Evolutionary conservation across 2,888 invertebrate genomes (phyloP).

Genomic region (Pantelozetes paolii): DNA sequence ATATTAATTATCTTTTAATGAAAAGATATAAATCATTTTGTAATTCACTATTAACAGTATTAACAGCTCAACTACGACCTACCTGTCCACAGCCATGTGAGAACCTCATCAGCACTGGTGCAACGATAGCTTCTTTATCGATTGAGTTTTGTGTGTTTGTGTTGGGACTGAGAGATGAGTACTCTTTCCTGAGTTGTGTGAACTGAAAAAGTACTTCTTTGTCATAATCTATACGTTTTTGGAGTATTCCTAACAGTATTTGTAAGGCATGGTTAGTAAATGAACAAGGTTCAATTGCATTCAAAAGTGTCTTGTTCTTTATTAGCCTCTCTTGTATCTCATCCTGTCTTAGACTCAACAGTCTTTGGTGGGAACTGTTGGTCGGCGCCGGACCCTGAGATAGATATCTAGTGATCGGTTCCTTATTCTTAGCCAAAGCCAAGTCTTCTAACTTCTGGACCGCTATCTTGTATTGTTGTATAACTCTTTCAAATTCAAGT

Average conservation of each 20-base stretch:
- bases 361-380: constrained; percentile 80
- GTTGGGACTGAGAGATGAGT: constrained; percentile 46
- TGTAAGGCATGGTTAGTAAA: constrained; percentile 75
- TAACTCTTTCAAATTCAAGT: constrained; percentile 71
- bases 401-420: constrained; percentile 50
- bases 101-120: constrained; percentile 57
- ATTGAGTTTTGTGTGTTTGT: constrained; percentile 50
- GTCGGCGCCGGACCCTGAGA: constrained; percentile 65
- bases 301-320: constrained; percentile 82
- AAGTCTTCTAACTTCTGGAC: constrained; percentile 71
- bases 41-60: background rate
- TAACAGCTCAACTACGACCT: background rate
- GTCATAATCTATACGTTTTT: constrained; percentile 79
- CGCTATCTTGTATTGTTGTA: constrained; percentile 79
- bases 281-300: constrained; percentile 61
- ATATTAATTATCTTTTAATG: background rate
- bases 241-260: constrained; percentile 66
- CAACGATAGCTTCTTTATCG: constrained; percentile 63
- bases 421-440: constrained; percentile 48
- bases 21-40: background rate
- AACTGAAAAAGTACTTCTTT: constrained; percentile 72
- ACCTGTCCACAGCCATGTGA: constrained; percentile 59
- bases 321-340: constrained; percentile 85
- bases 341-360: constrained; percentile 72
- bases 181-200: constrained; percentile 59